Evolutionary conservation across 2,797 vertebrate species (phyloP).

Genomic region (Myiotriccus ornatus): DNA sequence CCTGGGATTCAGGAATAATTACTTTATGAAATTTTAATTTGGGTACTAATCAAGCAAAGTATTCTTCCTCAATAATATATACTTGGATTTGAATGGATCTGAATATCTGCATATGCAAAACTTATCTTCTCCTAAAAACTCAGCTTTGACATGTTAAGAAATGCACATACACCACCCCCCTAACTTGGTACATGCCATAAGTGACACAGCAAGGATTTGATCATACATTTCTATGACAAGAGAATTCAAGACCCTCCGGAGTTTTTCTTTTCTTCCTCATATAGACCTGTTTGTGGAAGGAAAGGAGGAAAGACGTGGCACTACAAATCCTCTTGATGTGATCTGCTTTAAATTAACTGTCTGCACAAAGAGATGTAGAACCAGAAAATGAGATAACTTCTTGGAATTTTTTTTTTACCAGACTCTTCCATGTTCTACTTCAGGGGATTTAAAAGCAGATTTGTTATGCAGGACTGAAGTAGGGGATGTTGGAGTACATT

Average conservation of each 20-base stretch:
- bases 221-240: background rate
- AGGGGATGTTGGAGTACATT: background rate
- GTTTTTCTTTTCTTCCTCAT: background rate
- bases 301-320: background rate
- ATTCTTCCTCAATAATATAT: background rate
- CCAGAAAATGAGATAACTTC: background rate
- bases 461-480: background rate
- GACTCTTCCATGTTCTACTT: background rate
- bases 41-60: background rate
- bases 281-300: background rate
- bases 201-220: background rate
- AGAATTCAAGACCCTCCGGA: background rate
- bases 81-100: background rate
- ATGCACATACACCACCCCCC: background rate
- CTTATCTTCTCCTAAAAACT: background rate
- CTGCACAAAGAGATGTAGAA: background rate
- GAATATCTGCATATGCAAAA: background rate
- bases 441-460: background rate
- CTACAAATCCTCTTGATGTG: background rate
- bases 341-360: background rate
- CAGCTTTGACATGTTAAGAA: background rate
- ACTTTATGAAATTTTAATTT: background rate
- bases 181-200: background rate
- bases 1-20: background rate
- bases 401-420: background rate